These are phyloP conservation scores for Drosophila formosana DNA, from an alignment of 2,888 invertebrate genomes.

Conservation along the genomic window DNA sequence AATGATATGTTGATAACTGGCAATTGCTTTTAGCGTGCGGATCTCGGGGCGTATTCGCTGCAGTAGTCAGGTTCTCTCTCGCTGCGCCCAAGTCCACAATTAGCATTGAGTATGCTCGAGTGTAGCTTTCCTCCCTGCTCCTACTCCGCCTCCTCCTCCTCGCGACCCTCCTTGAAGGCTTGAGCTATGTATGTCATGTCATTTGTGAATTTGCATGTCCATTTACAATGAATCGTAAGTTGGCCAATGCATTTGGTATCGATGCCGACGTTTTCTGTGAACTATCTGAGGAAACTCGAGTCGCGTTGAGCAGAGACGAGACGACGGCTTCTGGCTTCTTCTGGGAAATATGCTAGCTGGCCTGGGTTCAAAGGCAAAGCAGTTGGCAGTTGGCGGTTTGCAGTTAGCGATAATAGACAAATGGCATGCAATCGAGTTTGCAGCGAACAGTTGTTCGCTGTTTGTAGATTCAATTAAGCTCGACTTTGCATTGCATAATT, in stretches of 20 bases:
- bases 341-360: constrained; percentile 31
- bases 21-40: constrained; percentile 15
- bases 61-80: neutral
- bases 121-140: neutral
- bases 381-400: constrained; percentile 6
- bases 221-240: constrained; percentile 61
- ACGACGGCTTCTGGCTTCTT: constrained; percentile 45
- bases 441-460: neutral
- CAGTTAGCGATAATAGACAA: constrained; percentile 30
- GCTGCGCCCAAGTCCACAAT: constrained; percentile 57
- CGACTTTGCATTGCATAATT: constrained; percentile 61
- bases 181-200: constrained; percentile 61
- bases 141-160: neutral
- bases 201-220: constrained; percentile 75
- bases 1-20: constrained; percentile 17
- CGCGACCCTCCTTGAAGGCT: constrained; percentile 8
- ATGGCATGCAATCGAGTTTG: constrained; percentile 36
- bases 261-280: neutral
- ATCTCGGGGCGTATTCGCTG: constrained; percentile 7
- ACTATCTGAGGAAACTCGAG: constrained; percentile 52
- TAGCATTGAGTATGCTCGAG: constrained; percentile 36
- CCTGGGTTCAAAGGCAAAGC: constrained; percentile 41
- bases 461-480: constrained; percentile 50
- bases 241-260: constrained; percentile 24
- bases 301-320: constrained; percentile 39